Conservation (phyloP, 2,797 vertebrate genomes). For the Coregonus sp. region DNA sequence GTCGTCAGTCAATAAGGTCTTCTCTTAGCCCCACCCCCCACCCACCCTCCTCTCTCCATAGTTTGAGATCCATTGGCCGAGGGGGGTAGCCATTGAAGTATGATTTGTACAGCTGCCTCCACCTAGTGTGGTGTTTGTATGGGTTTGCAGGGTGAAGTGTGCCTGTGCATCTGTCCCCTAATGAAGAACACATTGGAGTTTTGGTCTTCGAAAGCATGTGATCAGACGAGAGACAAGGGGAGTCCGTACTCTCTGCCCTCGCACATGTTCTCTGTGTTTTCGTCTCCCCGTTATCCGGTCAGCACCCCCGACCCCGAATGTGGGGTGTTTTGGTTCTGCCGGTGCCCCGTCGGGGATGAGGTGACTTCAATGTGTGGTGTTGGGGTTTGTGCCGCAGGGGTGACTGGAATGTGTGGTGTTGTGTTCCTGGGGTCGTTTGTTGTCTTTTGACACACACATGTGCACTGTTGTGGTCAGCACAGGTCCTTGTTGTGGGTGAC, state of each 20-base stretch:
- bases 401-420: slow-evolving; percentile 30
- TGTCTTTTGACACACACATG: slow-evolving; percentile 24
- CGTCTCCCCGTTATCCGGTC: background rate
- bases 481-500: slow-evolving; percentile 53
- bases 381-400: background rate
- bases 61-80: slow-evolving; percentile 54
- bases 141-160: slow-evolving; percentile 56
- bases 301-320: background rate
- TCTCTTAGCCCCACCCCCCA: slow-evolving; percentile 40
- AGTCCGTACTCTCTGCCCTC: slow-evolving; percentile 2
- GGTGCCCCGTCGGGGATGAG: background rate
- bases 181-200: slow-evolving; percentile 47
- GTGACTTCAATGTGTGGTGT: background rate
- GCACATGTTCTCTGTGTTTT: slow-evolving; percentile 18
- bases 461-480: slow-evolving; percentile 49
- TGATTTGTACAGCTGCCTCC: slow-evolving; percentile 71
- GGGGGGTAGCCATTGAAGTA: slow-evolving; percentile 36
- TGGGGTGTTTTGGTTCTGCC: background rate
- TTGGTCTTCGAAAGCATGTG: slow-evolving; percentile 35
- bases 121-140: slow-evolving; percentile 58
- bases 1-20: slow-evolving; percentile 24
- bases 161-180: slow-evolving; percentile 53
- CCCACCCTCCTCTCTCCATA: slow-evolving; percentile 24
- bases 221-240: slow-evolving; percentile 18
- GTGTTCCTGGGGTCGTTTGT: slow-evolving; percentile 52